Evolutionary conservation across 2,888 invertebrate species (phyloP).

Genomic region (Diarsia dahlii): DNA sequence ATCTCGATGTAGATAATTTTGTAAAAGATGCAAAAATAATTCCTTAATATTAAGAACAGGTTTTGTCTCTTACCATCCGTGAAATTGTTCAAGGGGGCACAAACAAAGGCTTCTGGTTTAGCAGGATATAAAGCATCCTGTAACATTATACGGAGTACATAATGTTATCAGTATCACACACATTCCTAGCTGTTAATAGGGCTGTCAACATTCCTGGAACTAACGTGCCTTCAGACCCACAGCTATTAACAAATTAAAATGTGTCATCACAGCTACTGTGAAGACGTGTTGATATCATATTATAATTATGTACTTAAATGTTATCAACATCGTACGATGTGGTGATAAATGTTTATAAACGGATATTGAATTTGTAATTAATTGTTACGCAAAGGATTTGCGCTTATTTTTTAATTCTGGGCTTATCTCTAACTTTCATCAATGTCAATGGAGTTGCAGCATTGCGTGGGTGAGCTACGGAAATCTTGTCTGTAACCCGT

Average conservation of each 20-base stretch:
- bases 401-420: background rate
- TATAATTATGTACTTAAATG: slow-evolving; percentile 44
- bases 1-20: background rate
- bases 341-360: slow-evolving; percentile 52
- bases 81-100: background rate
- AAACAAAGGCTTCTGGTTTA: background rate
- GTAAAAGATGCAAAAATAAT: background rate
- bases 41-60: slow-evolving; percentile 12
- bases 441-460: slow-evolving; percentile 1
- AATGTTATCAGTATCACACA: slow-evolving; percentile 27
- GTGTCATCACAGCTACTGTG: slow-evolving; percentile 37
- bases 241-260: slow-evolving; percentile 48
- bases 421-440: background rate
- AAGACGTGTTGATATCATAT: slow-evolving; percentile 48
- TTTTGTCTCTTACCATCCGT: slow-evolving; percentile 31
- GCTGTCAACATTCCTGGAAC: slow-evolving; percentile 27
- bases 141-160: slow-evolving; percentile 11
- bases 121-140: slow-evolving; percentile 11
- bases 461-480: background rate
- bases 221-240: slow-evolving; percentile 23
- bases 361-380: slow-evolving; percentile 30
- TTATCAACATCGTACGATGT: slow-evolving; percentile 70
- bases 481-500: background rate
- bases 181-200: slow-evolving; percentile 12
- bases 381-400: slow-evolving; percentile 27